A percentile compares a stretch with the other conserved stretches of the same genome.
Conservation (phyloP, 2,113 vertebrate genomes). For the Otocyon megalotis region DNA sequence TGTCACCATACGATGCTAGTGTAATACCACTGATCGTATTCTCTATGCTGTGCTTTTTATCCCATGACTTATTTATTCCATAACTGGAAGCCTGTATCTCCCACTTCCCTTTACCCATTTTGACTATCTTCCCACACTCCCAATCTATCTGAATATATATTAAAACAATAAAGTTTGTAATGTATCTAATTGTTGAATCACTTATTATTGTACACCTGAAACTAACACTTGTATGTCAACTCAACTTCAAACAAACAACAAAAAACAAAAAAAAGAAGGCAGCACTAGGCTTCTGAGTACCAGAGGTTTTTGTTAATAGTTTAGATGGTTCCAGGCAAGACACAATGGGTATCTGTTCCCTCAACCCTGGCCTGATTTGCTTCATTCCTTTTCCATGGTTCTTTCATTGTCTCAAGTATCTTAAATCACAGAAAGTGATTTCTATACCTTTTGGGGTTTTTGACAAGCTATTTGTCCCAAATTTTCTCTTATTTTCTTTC, state of each 20-base stretch:
- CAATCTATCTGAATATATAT: neutral
- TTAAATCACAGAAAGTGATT: neutral
- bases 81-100: neutral
- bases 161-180: neutral
- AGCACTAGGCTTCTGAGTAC: neutral
- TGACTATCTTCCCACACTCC: neutral
- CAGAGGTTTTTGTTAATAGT: neutral
- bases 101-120: neutral
- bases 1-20: neutral
- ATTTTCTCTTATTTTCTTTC: neutral
- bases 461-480: neutral
- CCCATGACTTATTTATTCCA: neutral
- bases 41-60: neutral
- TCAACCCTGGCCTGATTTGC: too few relatives aligned
- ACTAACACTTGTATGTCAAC: neutral
- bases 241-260: neutral
- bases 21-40: neutral
- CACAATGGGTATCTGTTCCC: accelerated
- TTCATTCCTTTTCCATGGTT: neutral
- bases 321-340: neutral
- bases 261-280: neutral
- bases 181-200: neutral
- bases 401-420: neutral
- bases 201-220: neutral
- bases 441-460: neutral